Evolutionary conservation across 2,113 vertebrate species (phyloP).

Genomic region (Cariama cristata): DNA sequence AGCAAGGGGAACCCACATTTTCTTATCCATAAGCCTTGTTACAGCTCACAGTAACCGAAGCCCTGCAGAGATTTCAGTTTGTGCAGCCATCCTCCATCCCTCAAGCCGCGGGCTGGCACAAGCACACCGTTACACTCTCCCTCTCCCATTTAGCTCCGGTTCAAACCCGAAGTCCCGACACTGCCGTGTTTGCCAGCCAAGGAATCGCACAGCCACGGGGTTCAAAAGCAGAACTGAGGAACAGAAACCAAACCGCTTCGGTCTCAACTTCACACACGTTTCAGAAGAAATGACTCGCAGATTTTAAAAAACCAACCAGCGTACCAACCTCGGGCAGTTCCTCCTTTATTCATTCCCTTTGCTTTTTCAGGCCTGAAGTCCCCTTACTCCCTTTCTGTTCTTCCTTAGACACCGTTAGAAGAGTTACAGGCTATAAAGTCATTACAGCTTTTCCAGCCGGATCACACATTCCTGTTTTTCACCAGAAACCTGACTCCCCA

Average conservation of each 20-base stretch:
- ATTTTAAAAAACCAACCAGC: not conserved
- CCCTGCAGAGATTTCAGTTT: not conserved
- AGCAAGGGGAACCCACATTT: not conserved
- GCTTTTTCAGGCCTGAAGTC: not conserved
- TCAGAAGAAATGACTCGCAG: not conserved
- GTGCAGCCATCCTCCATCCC: not conserved
- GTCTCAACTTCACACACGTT: not conserved
- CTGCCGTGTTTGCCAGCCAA: fast-evolving
- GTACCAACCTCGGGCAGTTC: not conserved
- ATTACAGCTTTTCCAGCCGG: not conserved
- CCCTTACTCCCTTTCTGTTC: not conserved
- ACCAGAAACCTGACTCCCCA: not conserved
- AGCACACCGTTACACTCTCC: too few relatives aligned
- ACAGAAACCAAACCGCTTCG: fast-evolving
- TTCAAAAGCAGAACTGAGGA: not conserved
- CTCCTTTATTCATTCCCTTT: not conserved
- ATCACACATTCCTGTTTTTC: not conserved
- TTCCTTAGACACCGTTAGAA: not conserved
- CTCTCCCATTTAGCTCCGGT: not conserved
- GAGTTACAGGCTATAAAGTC: not conserved
- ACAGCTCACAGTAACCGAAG: not conserved
- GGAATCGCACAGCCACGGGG: fast-evolving
- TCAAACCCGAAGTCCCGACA: fast-evolving
- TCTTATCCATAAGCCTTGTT: too few relatives aligned
- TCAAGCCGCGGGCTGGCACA: too few relatives aligned